Conservation (phyloP, 2,113 vertebrate species). For the Melanerpes formicivorus region DNA sequence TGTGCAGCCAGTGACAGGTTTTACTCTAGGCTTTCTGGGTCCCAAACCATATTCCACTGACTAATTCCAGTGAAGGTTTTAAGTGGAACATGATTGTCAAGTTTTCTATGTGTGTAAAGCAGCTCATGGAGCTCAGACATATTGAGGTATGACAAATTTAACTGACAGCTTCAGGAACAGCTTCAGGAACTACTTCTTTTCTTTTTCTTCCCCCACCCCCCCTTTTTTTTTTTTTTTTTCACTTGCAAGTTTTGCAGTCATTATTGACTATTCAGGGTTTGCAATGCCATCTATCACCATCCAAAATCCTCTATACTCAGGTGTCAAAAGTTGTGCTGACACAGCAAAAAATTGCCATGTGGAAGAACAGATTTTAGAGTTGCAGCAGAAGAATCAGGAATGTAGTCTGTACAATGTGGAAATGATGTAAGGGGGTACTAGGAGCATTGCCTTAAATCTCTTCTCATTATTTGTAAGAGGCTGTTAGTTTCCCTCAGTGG, state of each 20-base stretch:
- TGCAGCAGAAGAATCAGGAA: not conserved
- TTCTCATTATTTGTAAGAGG: not conserved
- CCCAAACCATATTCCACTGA: not conserved
- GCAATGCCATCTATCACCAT: not conserved
- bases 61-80: not conserved
- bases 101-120: not conserved
- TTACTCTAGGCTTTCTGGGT: not conserved
- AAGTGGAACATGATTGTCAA: not conserved
- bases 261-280: not conserved
- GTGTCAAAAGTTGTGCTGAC: not conserved
- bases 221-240: not conserved
- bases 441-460: not conserved
- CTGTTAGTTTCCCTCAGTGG: not conserved
- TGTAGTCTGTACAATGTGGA: not conserved
- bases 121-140: not conserved
- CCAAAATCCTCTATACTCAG: not conserved
- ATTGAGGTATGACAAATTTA: not conserved
- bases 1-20: not conserved
- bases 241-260: not conserved
- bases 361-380: not conserved
- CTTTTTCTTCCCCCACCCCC: not conserved
- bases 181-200: not conserved
- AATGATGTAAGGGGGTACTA: not conserved
- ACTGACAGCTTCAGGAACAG: not conserved
- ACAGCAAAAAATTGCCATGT: not conserved